Conservation (phyloP, 2,113 vertebrate species). For the Platycercus adscitus region DNA sequence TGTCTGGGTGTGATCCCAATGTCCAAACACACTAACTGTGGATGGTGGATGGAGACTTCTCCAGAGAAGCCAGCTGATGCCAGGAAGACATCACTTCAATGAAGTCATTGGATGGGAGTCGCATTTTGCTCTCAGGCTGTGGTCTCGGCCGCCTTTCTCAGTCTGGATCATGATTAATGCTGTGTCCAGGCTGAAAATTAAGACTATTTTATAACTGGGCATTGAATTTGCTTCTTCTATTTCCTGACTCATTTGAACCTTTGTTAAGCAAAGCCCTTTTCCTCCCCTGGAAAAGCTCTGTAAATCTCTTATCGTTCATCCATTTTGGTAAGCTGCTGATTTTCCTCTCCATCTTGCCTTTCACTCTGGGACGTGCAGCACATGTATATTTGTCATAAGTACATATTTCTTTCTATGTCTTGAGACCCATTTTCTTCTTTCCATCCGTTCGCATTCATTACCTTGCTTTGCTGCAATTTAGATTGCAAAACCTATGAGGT, state of each 20-base stretch:
- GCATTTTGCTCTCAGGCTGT: neutral
- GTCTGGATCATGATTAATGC: neutral
- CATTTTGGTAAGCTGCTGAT: neutral
- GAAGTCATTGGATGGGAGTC: neutral
- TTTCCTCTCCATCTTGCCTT: neutral
- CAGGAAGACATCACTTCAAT: neutral
- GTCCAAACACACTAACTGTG: neutral
- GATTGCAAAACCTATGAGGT: neutral
- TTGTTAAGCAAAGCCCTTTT: neutral
- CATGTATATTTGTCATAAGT: neutral
- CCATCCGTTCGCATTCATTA: neutral
- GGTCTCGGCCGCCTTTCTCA: rapidly evolving
- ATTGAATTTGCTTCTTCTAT: neutral
- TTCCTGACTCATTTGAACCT: neutral
- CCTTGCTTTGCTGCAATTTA: neutral
- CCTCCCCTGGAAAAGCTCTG: neutral
- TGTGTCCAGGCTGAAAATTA: neutral
- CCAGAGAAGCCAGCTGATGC: neutral
- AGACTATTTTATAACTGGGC: neutral
- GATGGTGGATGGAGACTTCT: neutral
- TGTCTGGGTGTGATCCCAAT: neutral
- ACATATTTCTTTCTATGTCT: neutral
- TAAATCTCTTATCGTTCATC: neutral
- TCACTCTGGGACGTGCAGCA: neutral
- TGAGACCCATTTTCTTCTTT: neutral